Evolutionary conservation across 2,888 invertebrate genomes (phyloP).

Genomic region (Zygothrica quintamaculata): DNA sequence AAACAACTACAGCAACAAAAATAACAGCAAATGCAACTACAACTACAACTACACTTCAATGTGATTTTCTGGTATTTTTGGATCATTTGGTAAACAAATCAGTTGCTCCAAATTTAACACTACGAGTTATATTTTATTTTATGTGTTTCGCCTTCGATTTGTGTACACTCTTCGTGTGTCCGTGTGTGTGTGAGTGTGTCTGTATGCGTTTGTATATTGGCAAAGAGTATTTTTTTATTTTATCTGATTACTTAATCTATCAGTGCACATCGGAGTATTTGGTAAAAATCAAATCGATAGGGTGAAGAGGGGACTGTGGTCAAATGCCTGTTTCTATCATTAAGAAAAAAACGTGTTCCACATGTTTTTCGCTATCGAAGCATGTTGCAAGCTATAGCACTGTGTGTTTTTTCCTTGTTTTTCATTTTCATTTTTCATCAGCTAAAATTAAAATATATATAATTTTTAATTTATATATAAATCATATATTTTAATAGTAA

Average conservation of each 20-base stretch:
- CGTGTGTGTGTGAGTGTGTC: constrained; percentile 7
- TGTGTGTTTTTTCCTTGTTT: too few species aligned
- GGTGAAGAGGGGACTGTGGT: neutral
- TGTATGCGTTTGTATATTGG: constrained; percentile 35
- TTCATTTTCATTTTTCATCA: too few species aligned
- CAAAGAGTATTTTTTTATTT: constrained; percentile 44
- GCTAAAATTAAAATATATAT: too few species aligned
- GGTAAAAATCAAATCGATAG: too few species aligned
- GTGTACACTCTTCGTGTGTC: neutral
- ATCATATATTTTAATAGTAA: too few species aligned
- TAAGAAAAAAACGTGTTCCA: constrained; percentile 22
- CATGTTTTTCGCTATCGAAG: constrained; percentile 30
- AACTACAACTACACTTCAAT: constrained; percentile 37
- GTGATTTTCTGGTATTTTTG: constrained; percentile 64
- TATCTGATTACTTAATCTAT: constrained; percentile 60
- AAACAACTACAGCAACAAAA: neutral
- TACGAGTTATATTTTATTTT: constrained; percentile 25
- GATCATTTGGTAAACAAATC: constrained; percentile 66
- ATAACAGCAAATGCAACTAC: constrained; percentile 5
- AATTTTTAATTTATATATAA: too few species aligned
- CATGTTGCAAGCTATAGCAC: constrained; percentile 18
- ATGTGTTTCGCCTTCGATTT: too few species aligned
- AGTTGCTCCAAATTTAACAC: constrained; percentile 54
- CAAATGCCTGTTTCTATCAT: constrained; percentile 11
- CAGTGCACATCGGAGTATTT: constrained; percentile 27